Conservation (phyloP, 2,888 invertebrate species). For the Acrobeloides nanus region DNA sequence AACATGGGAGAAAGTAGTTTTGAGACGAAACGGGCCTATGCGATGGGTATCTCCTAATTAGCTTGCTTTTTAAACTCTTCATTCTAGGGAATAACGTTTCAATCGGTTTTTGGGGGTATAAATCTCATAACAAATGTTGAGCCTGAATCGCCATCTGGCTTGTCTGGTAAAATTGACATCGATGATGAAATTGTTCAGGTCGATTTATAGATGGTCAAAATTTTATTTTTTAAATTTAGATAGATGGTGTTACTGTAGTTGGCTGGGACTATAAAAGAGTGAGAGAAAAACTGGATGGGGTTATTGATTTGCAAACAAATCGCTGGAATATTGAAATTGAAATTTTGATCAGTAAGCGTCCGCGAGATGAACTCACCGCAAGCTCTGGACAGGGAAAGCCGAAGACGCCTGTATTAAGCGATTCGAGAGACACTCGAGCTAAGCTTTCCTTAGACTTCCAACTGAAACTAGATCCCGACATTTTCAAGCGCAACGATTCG, state of each 20-base stretch:
- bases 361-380: too few relatives aligned
- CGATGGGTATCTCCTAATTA: slow-evolving; percentile 15
- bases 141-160: slow-evolving; percentile 82
- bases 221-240: slow-evolving; percentile 15
- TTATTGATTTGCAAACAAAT: slow-evolving; percentile 4
- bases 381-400: too few relatives aligned
- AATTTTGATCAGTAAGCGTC: slow-evolving; percentile 18
- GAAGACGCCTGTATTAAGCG: slow-evolving; percentile 6
- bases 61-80: slow-evolving; percentile 10
- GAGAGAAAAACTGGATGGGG: slow-evolving; percentile 7
- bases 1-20: slow-evolving; percentile 14
- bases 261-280: slow-evolving; percentile 24
- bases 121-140: slow-evolving; percentile 80
- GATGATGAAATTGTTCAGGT: slow-evolving; percentile 74
- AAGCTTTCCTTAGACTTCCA: slow-evolving; percentile 27
- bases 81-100: slow-evolving; percentile 73
- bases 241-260: slow-evolving; percentile 26
- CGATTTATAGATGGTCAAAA: slow-evolving; percentile 1
- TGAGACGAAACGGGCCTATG: slow-evolving; percentile 11
- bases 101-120: slow-evolving; percentile 70
- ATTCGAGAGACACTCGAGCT: slow-evolving; percentile 9
- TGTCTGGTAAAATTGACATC: slow-evolving; percentile 81
- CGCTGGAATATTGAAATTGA: slow-evolving; percentile 12
- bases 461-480: slow-evolving; percentile 24
- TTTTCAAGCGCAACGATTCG: slow-evolving; percentile 16